A percentile compares a stretch with the other conserved stretches of the same genome.
Conservation (phyloP, 2,113 vertebrate species). For the Raja brachyura region DNA sequence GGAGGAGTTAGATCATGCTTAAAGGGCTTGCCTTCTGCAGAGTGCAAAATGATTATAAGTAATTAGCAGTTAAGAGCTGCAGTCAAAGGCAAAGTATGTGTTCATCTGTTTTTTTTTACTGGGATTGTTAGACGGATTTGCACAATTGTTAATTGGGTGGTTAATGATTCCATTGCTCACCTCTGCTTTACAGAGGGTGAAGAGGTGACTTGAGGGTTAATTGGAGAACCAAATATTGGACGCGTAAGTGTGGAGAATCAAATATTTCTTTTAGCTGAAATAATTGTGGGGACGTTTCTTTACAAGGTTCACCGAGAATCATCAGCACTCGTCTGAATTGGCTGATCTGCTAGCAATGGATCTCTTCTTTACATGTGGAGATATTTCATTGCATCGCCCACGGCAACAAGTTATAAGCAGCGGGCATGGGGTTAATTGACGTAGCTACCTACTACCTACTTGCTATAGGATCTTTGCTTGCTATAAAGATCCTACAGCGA, state of each 20-base stretch:
- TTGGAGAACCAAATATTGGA: not conserved
- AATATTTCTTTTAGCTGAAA: not conserved
- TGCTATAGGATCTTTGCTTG: too few species aligned
- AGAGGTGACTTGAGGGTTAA: not conserved
- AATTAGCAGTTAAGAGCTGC: not conserved
- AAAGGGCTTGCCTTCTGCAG: not conserved
- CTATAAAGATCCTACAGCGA: too few species aligned
- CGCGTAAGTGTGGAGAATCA: not conserved
- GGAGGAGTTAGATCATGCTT: not conserved
- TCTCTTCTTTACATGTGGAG: not conserved
- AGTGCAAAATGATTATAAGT: constrained; percentile 21
- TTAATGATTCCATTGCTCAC: not conserved
- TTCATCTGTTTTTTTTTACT: not conserved
- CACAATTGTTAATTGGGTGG: constrained; percentile 10
- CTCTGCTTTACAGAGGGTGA: not conserved
- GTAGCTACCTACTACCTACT: too few species aligned
- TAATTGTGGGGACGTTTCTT: not conserved
- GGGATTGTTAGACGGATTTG: not conserved
- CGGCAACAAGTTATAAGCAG: not conserved
- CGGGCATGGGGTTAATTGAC: too few species aligned
- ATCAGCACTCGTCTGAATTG: not conserved
- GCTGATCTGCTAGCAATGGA: not conserved
- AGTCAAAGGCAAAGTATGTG: not conserved
- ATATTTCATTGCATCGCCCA: not conserved
- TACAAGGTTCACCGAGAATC: not conserved